These are phyloP conservation scores for Andrena trimmerana DNA, from an alignment of 2,888 invertebrate species.

Conservation along the genomic window DNA sequence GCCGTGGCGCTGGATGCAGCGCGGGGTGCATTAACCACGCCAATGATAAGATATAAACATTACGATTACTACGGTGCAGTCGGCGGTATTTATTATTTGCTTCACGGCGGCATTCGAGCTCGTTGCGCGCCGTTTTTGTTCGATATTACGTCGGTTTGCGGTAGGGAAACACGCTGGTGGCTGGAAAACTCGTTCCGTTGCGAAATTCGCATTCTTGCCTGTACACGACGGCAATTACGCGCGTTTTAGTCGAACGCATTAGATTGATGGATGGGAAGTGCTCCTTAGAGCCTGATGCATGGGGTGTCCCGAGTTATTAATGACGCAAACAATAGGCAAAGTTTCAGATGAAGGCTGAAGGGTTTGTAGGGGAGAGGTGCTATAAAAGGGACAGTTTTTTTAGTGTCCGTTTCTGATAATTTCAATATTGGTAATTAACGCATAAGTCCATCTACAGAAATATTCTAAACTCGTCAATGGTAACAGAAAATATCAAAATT, in stretches of 20 bases:
- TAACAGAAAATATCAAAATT: too few relatives aligned
- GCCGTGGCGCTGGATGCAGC: constrained; percentile 5
- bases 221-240: constrained; percentile 16
- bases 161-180: constrained; percentile 3
- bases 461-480: too few relatives aligned
- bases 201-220: constrained; percentile 26
- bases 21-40: constrained; percentile 21
- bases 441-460: too few relatives aligned
- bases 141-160: constrained; percentile 10
- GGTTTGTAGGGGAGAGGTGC: too few relatives aligned
- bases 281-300: not conserved
- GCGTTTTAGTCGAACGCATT: constrained; percentile 9
- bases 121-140: constrained; percentile 17
- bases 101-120: constrained; percentile 27
- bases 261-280: not conserved
- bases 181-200: constrained; percentile 16
- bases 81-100: constrained; percentile 31
- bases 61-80: constrained; percentile 35
- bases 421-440: too few relatives aligned
- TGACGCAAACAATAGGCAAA: not conserved
- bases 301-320: not conserved
- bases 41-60: constrained; percentile 56
- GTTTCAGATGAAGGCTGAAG: not conserved
- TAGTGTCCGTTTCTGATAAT: too few relatives aligned
- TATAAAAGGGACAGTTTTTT: too few relatives aligned